Base-by-base conservation (phyloP, 2,888 invertebrate species). In the Ctena decussata region DNA sequence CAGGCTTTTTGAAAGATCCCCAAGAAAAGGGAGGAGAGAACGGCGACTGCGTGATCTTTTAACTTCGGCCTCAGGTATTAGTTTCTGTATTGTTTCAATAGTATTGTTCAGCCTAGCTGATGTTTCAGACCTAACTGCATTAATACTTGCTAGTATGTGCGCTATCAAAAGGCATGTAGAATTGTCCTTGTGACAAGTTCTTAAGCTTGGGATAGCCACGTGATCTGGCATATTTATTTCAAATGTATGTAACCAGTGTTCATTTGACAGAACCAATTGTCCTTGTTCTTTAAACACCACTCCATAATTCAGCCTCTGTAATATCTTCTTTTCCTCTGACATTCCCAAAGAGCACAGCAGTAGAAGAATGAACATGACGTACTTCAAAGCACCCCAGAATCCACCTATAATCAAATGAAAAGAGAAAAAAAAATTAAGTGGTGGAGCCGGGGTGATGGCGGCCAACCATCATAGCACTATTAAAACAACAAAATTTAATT, bases 201-300 rank as follows among this genome's bases (percentile, higher is more conserved):
- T 27, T 39, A 84, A 35, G 6, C 27, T 15, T 6, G 82, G 82
- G 0, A 84, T 18, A 27, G 18, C 15, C 0, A 79, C 3, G 35
- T 41, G 27, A 15, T 77, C 41, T 32, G 87, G 85, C 15, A 87
- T 18, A 21, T 12, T 12, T 1, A 87, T 77, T 70, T 87, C 73
- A 82, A 84, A 89, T 0, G 89, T 85, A 69, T 87, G 87, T 0
- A 73, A 30, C 89, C 87, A 89, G 41, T 70, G 70, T 35, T 89
- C 85, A 41, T 72, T 70, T 18, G 81, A 53, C 15, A 82, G 30
- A n/a, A 44, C 41, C 5, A 87, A 15, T 21, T 80, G 21, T n/a
- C 27, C 35, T 32, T 65, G 32, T 44, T 74, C 18, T 39, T 79
- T 35, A 30, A 84, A 86, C 0, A 86, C 35, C 6, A 82, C 77